Conservation (phyloP, 2,113 vertebrate genomes). For the Columba livia region DNA sequence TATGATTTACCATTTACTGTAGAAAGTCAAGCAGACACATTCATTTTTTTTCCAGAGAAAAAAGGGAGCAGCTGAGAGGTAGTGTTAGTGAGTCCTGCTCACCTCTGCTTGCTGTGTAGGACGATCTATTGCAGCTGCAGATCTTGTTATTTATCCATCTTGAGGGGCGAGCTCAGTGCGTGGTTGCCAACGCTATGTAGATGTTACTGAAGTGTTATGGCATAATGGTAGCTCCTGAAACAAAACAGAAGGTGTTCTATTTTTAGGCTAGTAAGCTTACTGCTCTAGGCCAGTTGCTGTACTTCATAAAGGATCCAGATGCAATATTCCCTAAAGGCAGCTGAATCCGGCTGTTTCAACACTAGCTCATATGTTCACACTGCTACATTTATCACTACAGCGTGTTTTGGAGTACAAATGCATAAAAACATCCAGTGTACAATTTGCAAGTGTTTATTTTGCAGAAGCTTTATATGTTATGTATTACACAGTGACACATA, state of each 20-base stretch:
- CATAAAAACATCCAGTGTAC: background rate
- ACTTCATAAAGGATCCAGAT: conserved; percentile 48
- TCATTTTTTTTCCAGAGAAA: background rate
- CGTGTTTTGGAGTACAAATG: background rate
- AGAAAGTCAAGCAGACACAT: background rate
- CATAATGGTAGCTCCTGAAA: conserved; percentile 50
- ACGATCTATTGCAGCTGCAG: background rate
- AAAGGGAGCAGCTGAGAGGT: background rate
- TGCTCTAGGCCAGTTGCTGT: conserved; percentile 29
- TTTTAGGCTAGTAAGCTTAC: conserved; percentile 63
- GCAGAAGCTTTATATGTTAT: background rate
- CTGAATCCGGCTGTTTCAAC: conserved; percentile 18
- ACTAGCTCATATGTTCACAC: background rate
- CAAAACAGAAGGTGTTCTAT: conserved; percentile 71
- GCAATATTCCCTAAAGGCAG: conserved; percentile 49
- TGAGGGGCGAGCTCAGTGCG: background rate
- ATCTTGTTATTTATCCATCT: background rate
- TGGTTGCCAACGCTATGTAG: background rate
- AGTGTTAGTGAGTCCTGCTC: background rate
- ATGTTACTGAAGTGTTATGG: background rate
- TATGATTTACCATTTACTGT: background rate
- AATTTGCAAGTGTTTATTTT: conserved; percentile 12
- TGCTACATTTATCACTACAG: conserved; percentile 6
- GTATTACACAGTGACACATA: background rate
- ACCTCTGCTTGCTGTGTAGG: background rate